Conservation (phyloP, 2,797 vertebrate species). For the Brachyalestes nurse region DNA sequence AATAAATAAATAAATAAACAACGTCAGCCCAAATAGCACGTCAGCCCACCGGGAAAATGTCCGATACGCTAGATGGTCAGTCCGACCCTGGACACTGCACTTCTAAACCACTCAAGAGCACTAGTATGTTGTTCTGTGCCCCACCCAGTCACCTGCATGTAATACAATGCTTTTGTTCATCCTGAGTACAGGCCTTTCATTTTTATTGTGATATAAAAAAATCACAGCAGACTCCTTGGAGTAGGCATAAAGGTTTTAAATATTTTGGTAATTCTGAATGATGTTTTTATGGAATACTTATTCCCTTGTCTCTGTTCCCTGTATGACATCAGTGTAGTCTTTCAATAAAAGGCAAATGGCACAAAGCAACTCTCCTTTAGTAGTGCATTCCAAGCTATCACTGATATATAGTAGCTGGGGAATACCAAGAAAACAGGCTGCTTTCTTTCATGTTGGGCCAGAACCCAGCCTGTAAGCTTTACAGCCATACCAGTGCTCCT, state of each 20-base stretch:
- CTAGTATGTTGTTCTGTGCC: not conserved
- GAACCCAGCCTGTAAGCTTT: not conserved
- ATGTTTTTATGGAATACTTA: constrained; percentile 8
- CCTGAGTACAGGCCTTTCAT: not conserved
- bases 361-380: constrained; percentile 9
- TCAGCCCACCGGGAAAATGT: no score
- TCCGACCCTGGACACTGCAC: not conserved
- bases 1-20: no score
- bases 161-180: not conserved
- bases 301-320: constrained; percentile 9
- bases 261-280: constrained; percentile 19
- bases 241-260: constrained; percentile 12
- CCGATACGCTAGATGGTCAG: no score
- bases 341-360: constrained; percentile 15
- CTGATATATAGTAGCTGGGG: constrained; percentile 3
- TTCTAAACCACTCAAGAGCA: not conserved
- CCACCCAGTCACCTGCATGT: not conserved
- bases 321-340: constrained; percentile 13
- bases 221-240: not conserved
- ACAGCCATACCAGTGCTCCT: not conserved
- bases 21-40: no score
- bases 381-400: constrained; percentile 8
- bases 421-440: constrained; percentile 16
- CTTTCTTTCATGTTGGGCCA: not conserved
- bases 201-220: not conserved